Conservation (phyloP, 2,113 vertebrate species). For the Toxostoma redivivum region DNA sequence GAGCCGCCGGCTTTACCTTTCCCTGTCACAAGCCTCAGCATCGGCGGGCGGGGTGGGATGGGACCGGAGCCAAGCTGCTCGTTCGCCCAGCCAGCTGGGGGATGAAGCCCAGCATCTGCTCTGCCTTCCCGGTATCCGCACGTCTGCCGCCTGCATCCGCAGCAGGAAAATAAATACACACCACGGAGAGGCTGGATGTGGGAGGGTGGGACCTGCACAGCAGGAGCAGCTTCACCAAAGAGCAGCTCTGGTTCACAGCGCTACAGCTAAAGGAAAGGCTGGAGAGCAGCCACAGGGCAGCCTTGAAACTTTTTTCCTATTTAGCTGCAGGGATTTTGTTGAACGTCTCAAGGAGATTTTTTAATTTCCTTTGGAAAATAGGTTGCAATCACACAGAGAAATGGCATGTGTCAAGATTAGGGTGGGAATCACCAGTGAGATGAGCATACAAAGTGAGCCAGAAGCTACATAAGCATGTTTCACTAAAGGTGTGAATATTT, state of each 20-base stretch:
- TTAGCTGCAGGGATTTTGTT: neutral
- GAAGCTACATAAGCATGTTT: rapidly evolving
- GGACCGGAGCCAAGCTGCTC: rapidly evolving
- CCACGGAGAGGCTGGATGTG: rapidly evolving
- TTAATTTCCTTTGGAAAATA: neutral
- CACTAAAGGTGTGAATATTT: neutral
- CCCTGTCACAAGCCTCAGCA: neutral
- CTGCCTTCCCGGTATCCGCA: rapidly evolving
- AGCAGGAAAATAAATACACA: neutral
- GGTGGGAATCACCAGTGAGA: neutral
- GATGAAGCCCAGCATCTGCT: neutral
- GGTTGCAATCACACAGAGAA: neutral
- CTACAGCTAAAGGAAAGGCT: neutral
- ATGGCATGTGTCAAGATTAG: neutral
- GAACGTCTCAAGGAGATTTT: neutral
- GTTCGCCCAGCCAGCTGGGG: rapidly evolving
- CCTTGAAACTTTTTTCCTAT: neutral
- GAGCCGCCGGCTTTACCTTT: rapidly evolving
- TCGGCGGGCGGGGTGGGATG: rapidly evolving
- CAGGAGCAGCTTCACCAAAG: neutral
- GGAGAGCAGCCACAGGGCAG: neutral
- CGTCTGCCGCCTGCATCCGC: rapidly evolving
- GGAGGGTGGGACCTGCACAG: neutral
- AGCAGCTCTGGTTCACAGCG: neutral
- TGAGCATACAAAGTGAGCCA: neutral